Evolutionary conservation across 2,888 invertebrate species (phyloP).

Genomic region (Hymenopus coronatus): DNA sequence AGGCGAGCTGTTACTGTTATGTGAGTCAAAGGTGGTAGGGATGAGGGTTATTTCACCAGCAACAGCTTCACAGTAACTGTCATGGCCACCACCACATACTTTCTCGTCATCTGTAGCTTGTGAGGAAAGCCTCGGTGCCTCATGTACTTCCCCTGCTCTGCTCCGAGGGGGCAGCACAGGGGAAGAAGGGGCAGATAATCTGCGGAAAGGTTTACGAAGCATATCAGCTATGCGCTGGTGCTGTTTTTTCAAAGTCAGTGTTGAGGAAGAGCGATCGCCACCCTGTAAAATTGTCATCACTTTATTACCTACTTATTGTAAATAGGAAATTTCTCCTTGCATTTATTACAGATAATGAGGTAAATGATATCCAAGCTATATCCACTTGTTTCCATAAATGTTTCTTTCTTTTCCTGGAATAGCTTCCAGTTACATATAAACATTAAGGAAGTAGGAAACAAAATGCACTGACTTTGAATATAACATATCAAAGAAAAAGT

Average conservation of each 20-base stretch:
- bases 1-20: conserved; percentile 21
- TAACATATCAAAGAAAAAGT: too few relatives aligned
- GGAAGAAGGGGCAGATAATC: conserved; percentile 65
- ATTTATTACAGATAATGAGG: background rate
- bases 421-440: too few relatives aligned
- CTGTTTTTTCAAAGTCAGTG: conserved; percentile 53
- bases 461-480: too few relatives aligned
- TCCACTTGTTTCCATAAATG: background rate
- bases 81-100: conserved; percentile 26
- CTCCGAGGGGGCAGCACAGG: conserved; percentile 46
- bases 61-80: background rate
- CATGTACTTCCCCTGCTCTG: conserved; percentile 21
- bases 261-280: conserved; percentile 39
- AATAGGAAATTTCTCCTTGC: background rate
- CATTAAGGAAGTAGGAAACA: too few relatives aligned
- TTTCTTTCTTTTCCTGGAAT: background rate
- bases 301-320: background rate
- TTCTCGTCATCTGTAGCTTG: conserved; percentile 21
- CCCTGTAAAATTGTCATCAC: conserved; percentile 30
- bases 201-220: conserved; percentile 64
- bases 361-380: background rate
- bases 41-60: conserved; percentile 23
- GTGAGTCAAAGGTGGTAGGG: background rate
- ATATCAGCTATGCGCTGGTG: conserved; percentile 63
- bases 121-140: background rate